A percentile compares a stretch with the other conserved stretches of the same genome.
Evolutionary conservation across 2,113 vertebrate genomes (phyloP).

Genomic region (Gymnorhina tibicen): DNA sequence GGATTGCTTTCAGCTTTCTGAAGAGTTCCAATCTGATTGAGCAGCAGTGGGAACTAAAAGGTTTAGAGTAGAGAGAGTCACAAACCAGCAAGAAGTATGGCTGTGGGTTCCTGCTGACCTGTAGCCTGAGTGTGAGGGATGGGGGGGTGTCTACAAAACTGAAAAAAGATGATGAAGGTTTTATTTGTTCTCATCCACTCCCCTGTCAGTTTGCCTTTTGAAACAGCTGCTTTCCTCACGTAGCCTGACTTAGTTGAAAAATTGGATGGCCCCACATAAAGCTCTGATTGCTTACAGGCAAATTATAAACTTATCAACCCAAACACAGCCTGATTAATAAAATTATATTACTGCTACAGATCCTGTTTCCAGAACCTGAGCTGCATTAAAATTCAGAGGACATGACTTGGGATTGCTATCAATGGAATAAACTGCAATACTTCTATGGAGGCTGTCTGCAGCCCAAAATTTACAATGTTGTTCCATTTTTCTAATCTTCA

Average conservation of each 20-base stretch:
- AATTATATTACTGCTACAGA: neutral
- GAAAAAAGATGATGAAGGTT: fast-evolving
- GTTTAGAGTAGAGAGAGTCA: neutral
- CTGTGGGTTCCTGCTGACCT: neutral
- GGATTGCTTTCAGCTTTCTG: neutral
- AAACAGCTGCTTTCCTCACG: neutral
- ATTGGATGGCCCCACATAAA: neutral
- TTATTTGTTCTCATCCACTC: neutral
- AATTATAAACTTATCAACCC: neutral
- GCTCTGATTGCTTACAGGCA: neutral
- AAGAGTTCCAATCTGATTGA: neutral
- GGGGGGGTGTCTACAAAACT: fast-evolving
- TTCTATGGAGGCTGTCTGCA: neutral
- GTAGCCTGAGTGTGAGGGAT: no score
- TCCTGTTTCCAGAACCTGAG: neutral
- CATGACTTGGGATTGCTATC: neutral
- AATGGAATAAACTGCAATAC: neutral
- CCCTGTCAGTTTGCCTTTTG: neutral
- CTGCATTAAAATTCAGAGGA: neutral
- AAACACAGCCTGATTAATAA: neutral
- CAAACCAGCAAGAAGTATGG: neutral
- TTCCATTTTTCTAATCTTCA: neutral
- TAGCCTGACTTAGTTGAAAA: neutral
- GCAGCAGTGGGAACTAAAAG: neutral
- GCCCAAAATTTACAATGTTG: neutral